Evolutionary conservation across 2,888 invertebrate genomes (phyloP), one percentile per base, ranked within the genome.

Genomic region (Plagodis dolabraria): DNA sequence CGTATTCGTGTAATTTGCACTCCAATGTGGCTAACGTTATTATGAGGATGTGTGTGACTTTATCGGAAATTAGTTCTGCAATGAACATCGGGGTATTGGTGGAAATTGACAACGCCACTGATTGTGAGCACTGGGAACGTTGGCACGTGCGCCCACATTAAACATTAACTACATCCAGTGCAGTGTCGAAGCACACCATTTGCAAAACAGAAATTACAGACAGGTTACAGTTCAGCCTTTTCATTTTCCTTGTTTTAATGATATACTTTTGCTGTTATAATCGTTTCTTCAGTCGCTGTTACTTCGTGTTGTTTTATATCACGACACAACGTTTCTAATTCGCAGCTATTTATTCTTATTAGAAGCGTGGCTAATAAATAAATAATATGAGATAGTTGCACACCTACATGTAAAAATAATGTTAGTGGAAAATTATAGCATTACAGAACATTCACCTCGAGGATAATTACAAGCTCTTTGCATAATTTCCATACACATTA

Each of bases 11-110:
- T 84, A 87, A 87, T 90, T 86, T 86, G 84, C 83, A 85, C 83
- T 84, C 77, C 74, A 70, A 79, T 73, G 79, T 84, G 77, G 78
- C 74, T 77, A 71, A 72, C 74, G 69, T 72, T 75, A 69, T 68
- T 76, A 68, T 77, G 80, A 83, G 82, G 86, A 86, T 79, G 81
- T 79, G 81, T 47, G 69, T 61, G 57, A 64, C 64, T 87, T 85
- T 85, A 91, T 90, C 87, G 88, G 85, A 87, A 90, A 89, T 89
- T 89, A 86, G 89, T 87, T 88, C 85, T 85, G 82, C 85, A 79
- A 80, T 77, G 74, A 77, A 72, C 83, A 83, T 86, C 82, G 75
- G 81, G 83, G 83, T 79, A 85, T 85, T 80, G 80, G 80, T 84
- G 79, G 84, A 84, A 85, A 90, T 89, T 87, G 87, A 87, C 86